These are phyloP conservation scores for Eupithecia vulgata DNA, from an alignment of 2,888 invertebrate genomes.

Conservation along the genomic window DNA sequence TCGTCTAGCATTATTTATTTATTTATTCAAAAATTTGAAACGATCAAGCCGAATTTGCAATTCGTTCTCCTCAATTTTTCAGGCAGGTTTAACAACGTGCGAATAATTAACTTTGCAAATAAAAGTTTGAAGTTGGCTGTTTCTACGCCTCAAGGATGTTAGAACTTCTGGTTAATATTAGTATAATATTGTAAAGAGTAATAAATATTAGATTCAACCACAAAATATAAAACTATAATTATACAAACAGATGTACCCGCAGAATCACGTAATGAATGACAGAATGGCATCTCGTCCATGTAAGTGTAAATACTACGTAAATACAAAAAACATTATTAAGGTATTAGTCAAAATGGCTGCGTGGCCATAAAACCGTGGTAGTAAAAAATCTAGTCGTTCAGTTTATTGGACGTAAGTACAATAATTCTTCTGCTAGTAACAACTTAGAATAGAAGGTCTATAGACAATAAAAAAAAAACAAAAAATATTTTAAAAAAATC, in stretches of 20 bases:
- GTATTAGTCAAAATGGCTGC: background rate
- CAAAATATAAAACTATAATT: background rate
- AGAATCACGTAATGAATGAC: background rate
- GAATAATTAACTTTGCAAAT: background rate
- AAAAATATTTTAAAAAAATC: too few relatives aligned
- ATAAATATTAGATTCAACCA: background rate
- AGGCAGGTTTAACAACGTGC: background rate
- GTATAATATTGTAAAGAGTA: background rate
- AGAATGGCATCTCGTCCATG: background rate
- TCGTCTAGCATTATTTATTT: too few relatives aligned
- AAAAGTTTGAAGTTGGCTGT: background rate
- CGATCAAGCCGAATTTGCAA: conserved; percentile 16
- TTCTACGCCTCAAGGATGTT: background rate
- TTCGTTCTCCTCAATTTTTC: conserved; percentile 9
- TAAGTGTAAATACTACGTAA: too few relatives aligned
- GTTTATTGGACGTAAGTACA: background rate
- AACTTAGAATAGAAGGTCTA: too few relatives aligned
- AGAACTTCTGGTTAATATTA: background rate
- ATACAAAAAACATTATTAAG: too few relatives aligned
- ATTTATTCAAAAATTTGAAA: too few relatives aligned
- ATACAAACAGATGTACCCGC: background rate
- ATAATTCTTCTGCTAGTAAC: background rate
- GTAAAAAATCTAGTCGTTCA: background rate
- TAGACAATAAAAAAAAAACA: too few relatives aligned
- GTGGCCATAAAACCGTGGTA: background rate